Evolutionary conservation across 2,797 vertebrate genomes (phyloP), one percentile per base, ranked within the genome.

Genomic region (Danio choprae): DNA sequence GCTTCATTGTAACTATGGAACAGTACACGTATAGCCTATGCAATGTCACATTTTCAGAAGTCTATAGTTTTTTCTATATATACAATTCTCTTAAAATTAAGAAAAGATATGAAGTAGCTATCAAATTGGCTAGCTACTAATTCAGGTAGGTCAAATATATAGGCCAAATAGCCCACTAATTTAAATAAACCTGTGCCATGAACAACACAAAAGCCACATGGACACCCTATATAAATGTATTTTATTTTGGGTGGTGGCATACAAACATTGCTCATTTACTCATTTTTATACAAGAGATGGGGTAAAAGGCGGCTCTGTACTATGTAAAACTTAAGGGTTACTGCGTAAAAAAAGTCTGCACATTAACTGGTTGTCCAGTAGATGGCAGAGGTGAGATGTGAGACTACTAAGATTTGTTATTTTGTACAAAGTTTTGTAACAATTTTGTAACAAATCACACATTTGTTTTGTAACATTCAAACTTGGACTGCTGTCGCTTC

Each of bases 281-380:
- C 13, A 67, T 7, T 16, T 46, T 67, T 7, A 50, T 7, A 38
- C 50, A 15, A 12, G 16, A 0, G 16, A 12, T 20, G 20, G 5
- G 16, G 5, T 51, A 15, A 36, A 36, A 8, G 8, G 13, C 43
- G 2, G 12, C 15, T 53, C 67, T 48, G 51, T n/a, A 38, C 9
- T 2, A 8, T n/a, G 67, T n/a, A 36, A 69, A 69, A 29, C 16
- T 5, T 7, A 4, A 10, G 36, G 1, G 3, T 60, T 9, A 29
- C 3, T 29, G 29, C 29, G 1, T 3, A 29, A 29, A 29, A n/a
- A 29, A 29, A 29, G 3, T 29, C 29, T 29, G 29, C 20, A 11
- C 29, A 43, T 67, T 6, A 12, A 38, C 13, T 51, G 9, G 71
- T 69, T 70, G 46, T 77, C 81, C 86, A 83, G 79, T 79, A 84